phyloP scores from a whole-genome alignment of 2,797 vertebrate genomes.

The Alectoris magna region DNA sequence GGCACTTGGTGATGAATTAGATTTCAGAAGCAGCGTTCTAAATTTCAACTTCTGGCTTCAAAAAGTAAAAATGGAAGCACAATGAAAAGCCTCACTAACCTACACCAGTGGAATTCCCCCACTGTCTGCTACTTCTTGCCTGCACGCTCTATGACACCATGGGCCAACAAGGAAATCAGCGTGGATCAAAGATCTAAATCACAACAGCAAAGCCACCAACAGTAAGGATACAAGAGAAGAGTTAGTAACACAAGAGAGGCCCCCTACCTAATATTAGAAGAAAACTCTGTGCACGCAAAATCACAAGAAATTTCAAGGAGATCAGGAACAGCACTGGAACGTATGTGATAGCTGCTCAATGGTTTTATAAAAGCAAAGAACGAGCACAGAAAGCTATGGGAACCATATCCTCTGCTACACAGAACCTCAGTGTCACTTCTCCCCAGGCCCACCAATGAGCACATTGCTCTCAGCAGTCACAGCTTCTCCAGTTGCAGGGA shows the following conservation, averaged over 20 bases:
- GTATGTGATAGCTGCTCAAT: not conserved
- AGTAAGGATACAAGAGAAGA: not conserved
- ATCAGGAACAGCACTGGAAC: not conserved
- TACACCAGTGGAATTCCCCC: not conserved
- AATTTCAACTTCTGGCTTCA: not conserved
- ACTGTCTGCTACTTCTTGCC: not conserved
- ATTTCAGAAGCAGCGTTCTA: not conserved
- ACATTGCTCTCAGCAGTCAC: not conserved
- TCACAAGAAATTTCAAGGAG: not conserved
- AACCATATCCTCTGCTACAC: rapidly evolving
- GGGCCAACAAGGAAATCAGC: not conserved
- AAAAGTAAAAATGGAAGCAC: not conserved
- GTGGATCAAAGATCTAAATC: not conserved
- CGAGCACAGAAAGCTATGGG: not conserved
- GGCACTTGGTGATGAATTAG: not conserved
- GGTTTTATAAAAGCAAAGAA: not conserved
- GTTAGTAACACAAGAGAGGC: not conserved
- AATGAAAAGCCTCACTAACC: rapidly evolving
- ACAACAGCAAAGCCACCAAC: not conserved
- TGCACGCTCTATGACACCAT: not conserved
- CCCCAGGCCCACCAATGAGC: not conserved
- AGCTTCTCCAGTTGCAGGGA: not conserved
- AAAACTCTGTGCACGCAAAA: not conserved
- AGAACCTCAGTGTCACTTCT: not conserved
- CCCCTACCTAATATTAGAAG: not conserved